Conservation (phyloP, 2,113 vertebrate genomes). For the Mesitornis unicolor region DNA sequence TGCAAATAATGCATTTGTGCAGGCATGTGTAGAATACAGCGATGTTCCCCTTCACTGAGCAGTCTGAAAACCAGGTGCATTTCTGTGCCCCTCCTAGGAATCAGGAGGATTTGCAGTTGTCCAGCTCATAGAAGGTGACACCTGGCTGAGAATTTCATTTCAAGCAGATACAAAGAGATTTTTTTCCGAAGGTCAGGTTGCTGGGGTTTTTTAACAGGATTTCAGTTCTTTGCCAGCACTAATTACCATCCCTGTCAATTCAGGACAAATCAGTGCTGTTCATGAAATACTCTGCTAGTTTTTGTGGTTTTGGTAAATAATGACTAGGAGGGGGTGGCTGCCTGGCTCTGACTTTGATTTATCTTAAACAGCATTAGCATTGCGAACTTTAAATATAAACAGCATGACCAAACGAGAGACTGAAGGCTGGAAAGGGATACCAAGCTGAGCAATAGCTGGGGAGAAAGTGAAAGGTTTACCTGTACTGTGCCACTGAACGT, state of each 20-base stretch:
- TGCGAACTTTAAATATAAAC: background rate
- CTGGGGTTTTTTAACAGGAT: background rate
- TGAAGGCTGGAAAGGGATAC: background rate
- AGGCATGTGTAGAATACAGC: fast-evolving
- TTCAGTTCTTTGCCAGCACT: background rate
- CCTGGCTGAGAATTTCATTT: background rate
- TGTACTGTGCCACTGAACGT: fast-evolving
- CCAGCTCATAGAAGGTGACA: background rate
- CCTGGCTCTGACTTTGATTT: background rate
- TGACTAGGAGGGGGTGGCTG: background rate
- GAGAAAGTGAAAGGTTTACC: background rate
- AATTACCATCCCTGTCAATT: background rate
- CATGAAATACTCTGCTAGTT: background rate
- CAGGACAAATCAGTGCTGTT: background rate
- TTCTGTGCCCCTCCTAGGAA: background rate
- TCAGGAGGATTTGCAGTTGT: background rate
- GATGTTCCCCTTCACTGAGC: fast-evolving
- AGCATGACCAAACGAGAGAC: fast-evolving
- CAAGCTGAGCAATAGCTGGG: background rate
- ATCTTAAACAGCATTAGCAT: background rate
- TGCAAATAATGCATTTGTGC: background rate
- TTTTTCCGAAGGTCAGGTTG: background rate
- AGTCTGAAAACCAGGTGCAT: fast-evolving
- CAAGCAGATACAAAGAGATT: background rate
- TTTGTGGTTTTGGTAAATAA: background rate